Base-by-base conservation (phyloP, 2,797 vertebrate genomes). In the Protonibea diacanthus region DNA sequence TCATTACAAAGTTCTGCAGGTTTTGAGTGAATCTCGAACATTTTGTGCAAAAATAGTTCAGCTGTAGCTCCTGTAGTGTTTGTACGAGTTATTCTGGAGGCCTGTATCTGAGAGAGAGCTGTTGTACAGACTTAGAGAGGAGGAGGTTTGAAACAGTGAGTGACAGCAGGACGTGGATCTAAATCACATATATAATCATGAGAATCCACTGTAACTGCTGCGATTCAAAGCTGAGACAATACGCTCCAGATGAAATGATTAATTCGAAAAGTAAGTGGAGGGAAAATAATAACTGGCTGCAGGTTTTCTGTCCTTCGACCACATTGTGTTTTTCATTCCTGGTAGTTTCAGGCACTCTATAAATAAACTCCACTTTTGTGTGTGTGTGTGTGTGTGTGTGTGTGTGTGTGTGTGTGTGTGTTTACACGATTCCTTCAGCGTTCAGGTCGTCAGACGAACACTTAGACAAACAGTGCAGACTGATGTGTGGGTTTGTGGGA, bases 401-500 rank as follows among this genome's bases (percentile, higher is more conserved):
- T 25, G 10, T 29, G 38, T 45, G 25, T 21, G 17, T 25, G 57
- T 63, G 51, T 49, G 10, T 47, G 42, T 42, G 12, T 10, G 59
- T 67, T 52, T 18, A 18, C 18, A n/a, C 33, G 42, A 69, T 65
- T 61, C 58, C 47, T 49, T 40, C 29, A 23, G 14, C 57, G 4
- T 17, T 20, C 21, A 15, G 20, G 13, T n/a, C 52, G 58, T 64
- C 64, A 69, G 58, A 74, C 11, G 4, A 38, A 49, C 18, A 1
- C 10, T 3, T 3, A 70, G 1, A 64, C 33, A 57, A 47, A 57
- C 67, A 33, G 25, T 0, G 2, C 57, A 62, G 49, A 61, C 48
- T 58, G 55, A 27, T 58, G 59, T 45, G 33, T 55, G 40, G 33
- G 65, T 63, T 67, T 77, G 61, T 58, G 60, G 56, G 59, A 48